phyloP scores from a whole-genome alignment of 2,113 vertebrate species.

The Thryonomys swinderianus region DNA sequence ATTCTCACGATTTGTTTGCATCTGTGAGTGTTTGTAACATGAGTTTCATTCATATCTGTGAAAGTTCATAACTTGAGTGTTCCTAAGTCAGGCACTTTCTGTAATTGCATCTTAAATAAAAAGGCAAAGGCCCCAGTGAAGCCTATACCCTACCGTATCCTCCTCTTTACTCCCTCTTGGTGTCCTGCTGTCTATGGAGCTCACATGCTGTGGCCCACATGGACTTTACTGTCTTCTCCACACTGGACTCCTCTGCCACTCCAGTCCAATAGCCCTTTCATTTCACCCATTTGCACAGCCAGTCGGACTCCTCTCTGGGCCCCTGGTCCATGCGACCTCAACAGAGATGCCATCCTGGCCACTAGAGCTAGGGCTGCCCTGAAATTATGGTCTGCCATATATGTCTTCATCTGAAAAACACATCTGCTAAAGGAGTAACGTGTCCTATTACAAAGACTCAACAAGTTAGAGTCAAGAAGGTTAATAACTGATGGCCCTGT shows the following conservation, averaged over 20 bases:
- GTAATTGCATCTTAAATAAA: background rate
- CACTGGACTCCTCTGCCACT: background rate
- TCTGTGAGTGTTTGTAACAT: background rate
- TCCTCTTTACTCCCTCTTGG: background rate
- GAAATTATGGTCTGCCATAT: background rate
- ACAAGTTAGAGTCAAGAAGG: background rate
- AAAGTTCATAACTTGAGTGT: background rate
- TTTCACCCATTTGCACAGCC: background rate
- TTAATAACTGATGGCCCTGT: background rate
- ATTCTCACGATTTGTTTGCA: no score
- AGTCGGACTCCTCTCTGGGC: background rate
- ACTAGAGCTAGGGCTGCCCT: background rate
- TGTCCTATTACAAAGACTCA: background rate
- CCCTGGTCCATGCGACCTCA: background rate
- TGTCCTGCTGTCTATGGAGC: background rate
- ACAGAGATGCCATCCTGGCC: background rate
- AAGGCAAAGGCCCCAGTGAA: background rate
- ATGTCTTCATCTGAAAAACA: constrained; percentile 19
- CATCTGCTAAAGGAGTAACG: background rate
- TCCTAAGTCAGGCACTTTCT: background rate
- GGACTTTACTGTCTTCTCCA: background rate
- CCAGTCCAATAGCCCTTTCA: background rate
- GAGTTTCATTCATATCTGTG: background rate
- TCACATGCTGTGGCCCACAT: background rate
- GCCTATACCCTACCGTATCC: background rate